Base-by-base conservation (phyloP, 2,888 invertebrate species). In the Epistrophe eligans region DNA sequence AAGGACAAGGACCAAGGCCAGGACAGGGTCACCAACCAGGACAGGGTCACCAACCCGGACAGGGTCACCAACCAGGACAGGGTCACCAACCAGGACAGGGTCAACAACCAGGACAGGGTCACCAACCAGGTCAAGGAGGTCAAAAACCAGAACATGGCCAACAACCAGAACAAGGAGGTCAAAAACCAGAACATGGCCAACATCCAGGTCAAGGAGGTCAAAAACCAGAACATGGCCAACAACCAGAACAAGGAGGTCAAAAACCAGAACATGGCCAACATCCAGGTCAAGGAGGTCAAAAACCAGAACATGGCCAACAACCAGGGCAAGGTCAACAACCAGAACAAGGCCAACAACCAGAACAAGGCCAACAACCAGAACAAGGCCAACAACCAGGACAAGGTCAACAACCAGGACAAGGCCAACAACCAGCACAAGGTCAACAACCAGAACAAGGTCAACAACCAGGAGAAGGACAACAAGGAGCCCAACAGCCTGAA, bases 41-140 rank as follows among this genome's bases (percentile, higher is more conserved):
- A 43, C 40, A 62, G 0, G 62, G 48, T 17, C 60, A 62, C 43
- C 62, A 62, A 24, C 62, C 60, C 13, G n/a, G n/a, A n/a, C n/a
- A n/a, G n/a, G n/a, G n/a, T n/a, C n/a, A n/a, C n/a, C n/a, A n/a
- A n/a, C n/a, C n/a, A n/a, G n/a, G n/a, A n/a, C n/a, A n/a, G n/a
- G n/a, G n/a, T n/a, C n/a, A n/a, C n/a, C n/a, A n/a, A n/a, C n/a
- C n/a, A n/a, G n/a, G n/a, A n/a, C n/a, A n/a, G n/a, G n/a, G n/a
- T n/a, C n/a, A n/a, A n/a, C n/a, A n/a, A n/a, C n/a, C n/a, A n/a
- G n/a, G n/a, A n/a, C n/a, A n/a, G n/a, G n/a, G n/a, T n/a, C n/a
- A n/a, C n/a, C n/a, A n/a, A n/a, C n/a, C n/a, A n/a, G n/a, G n/a
- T n/a, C n/a, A n/a, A n/a, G n/a, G n/a, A n/a, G n/a, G n/a, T n/a